Base-by-base conservation (phyloP, 2,888 invertebrate genomes). In the Coenonympha arcania region DNA sequence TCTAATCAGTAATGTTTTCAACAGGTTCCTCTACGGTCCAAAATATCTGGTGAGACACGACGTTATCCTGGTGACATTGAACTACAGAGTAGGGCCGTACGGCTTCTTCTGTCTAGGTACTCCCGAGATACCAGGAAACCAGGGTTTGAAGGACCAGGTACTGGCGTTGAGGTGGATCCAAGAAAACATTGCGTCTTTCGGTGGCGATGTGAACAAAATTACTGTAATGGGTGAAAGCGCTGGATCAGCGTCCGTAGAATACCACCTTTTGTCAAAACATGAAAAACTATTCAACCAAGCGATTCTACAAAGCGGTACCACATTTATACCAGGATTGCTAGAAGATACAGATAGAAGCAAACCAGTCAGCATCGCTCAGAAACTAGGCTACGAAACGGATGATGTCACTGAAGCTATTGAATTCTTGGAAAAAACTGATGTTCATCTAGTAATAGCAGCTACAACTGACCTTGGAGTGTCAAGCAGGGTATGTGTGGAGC, bases 51-150 rank as follows among this genome's bases (percentile, higher is more conserved):
- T 65, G 37, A 57, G 64, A 57, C 67, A 75, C 9, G 63, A 66
- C 15, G 60, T 80, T 4, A 68, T 80, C 2, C 63, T 80, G 0
- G 62, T 68, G 5, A 61, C 63, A 6, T 26, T 64, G 22, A 81
- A 81, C 44, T 81, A 79, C 46, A 67, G 81, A 48, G 57, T 78
- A 6, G 81, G 81, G 0, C 73, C 77, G 2, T 81, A 79, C 6
- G 81, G 81, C 0, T 81, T 81, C 53, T 63, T 81, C 41, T 82
- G 82, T 44, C 61, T 77, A 1, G 64, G 74, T 19, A 67, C 68
- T 2, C 71, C 74, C 1, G 60, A 64, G 6, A 65, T 76, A 0
- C 73, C 78, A 0, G 81, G 79, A 0, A 79, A 79, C 41, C 76
- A 77, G 48, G 81, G 80, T 0, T 52, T 81, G 2, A 80, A 79